Conservation (phyloP, 2,797 vertebrate genomes). For the Chiroxiphia lanceolata region DNA sequence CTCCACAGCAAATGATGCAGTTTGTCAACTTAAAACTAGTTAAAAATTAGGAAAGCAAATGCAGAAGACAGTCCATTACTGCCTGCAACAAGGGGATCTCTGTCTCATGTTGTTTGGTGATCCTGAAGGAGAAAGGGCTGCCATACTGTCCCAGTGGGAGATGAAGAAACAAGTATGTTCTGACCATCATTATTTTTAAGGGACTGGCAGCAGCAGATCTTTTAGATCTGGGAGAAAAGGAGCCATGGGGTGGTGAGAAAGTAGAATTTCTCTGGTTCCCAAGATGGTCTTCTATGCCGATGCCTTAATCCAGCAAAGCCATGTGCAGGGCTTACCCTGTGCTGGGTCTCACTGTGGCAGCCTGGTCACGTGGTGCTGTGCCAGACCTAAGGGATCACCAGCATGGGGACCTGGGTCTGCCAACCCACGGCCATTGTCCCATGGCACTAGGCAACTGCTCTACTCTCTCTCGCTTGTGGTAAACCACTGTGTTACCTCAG, state of each 20-base stretch:
- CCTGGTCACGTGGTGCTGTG: accelerated
- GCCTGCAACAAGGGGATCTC: background rate
- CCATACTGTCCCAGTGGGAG: background rate
- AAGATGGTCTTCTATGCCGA: background rate
- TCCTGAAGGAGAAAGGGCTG: background rate
- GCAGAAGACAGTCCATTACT: background rate
- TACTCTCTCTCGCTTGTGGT: accelerated
- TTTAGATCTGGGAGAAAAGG: background rate
- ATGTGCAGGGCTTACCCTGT: background rate
- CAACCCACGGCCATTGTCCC: accelerated
- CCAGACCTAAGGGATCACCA: background rate
- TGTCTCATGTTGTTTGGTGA: background rate
- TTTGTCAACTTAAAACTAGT: background rate
- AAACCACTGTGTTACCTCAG: background rate
- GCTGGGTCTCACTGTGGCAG: background rate
- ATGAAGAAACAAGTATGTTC: background rate
- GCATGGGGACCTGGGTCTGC: background rate
- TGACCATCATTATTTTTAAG: background rate
- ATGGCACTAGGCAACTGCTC: accelerated
- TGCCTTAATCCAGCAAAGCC: background rate
- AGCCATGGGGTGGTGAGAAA: background rate
- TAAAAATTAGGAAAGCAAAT: background rate
- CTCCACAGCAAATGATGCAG: background rate
- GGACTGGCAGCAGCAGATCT: background rate
- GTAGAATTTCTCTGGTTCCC: background rate